Conservation (phyloP, 1,140 invertebrate genomes). For the Whitmania pigra region DNA sequence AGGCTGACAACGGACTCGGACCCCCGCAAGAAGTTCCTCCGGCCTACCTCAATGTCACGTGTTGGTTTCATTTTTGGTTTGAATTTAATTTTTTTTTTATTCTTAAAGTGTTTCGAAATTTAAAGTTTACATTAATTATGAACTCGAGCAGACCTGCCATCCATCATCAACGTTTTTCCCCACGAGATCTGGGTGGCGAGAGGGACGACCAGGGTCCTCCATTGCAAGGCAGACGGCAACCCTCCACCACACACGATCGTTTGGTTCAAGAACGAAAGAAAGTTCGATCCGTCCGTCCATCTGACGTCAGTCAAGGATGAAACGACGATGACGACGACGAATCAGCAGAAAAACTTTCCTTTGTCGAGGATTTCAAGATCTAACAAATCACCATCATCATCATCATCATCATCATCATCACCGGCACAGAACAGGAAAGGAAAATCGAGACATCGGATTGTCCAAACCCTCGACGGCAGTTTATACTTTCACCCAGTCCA, state of each 20-base stretch:
- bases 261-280: slow-evolving; percentile 50
- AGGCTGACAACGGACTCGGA: not conserved
- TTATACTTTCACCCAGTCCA: slow-evolving; percentile 32
- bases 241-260: slow-evolving; percentile 84
- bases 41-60: not conserved
- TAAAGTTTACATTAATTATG: not conserved
- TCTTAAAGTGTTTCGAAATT: not conserved
- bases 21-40: not conserved
- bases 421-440: not conserved
- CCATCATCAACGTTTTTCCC: slow-evolving; percentile 50
- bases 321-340: no score
- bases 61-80: slow-evolving; percentile 4
- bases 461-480: slow-evolving; percentile 26
- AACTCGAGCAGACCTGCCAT: slow-evolving; percentile 18
- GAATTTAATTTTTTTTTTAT: not conserved
- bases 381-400: not conserved
- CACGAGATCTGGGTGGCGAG: slow-evolving; percentile 85
- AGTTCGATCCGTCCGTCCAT: slow-evolving; percentile 10
- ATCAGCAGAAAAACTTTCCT: not conserved
- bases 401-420: not conserved
- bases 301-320: not conserved
- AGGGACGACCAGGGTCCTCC: slow-evolving; percentile 75
- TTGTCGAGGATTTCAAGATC: not conserved
- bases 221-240: slow-evolving; percentile 86
- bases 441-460: not conserved